These are phyloP conservation scores for Caenorhabditis sp. DNA, from an alignment of 2,888 invertebrate genomes.

Conservation along the genomic window DNA sequence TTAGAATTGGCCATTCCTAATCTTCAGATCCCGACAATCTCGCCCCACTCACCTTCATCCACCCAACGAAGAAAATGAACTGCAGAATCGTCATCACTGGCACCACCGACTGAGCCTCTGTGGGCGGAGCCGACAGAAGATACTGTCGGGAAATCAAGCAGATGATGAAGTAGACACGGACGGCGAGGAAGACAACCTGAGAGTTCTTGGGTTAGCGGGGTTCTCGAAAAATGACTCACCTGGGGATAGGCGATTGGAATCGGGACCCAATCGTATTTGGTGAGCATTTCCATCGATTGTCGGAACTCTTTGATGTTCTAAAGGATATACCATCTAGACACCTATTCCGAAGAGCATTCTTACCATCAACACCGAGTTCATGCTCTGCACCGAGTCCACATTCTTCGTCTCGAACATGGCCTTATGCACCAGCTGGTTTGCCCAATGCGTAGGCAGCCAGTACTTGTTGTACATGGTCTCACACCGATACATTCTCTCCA, in stretches of 20 bases:
- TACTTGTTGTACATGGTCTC: conserved; percentile 76
- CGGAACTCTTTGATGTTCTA: conserved; percentile 65
- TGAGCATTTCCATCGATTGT: conserved; percentile 64
- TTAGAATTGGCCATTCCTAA: no score
- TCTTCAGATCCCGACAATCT: no score
- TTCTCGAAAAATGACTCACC: no score
- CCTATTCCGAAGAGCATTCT: no score
- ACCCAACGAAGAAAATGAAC: conserved; percentile 73
- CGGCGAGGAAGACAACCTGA: conserved; percentile 73
- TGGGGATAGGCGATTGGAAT: conserved; percentile 73
- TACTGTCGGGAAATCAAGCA: conserved; percentile 70
- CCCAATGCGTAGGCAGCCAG: conserved; percentile 81
- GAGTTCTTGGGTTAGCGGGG: neutral
- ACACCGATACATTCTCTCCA: conserved; percentile 65
- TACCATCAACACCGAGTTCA: conserved; percentile 47
- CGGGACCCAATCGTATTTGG: conserved; percentile 74
- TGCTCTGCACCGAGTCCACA: conserved; percentile 47
- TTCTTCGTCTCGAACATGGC: conserved; percentile 52
- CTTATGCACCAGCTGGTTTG: conserved; percentile 49
- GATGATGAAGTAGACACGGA: conserved; percentile 71
- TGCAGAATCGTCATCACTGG: conserved; percentile 78
- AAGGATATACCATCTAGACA: neutral
- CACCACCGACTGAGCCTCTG: conserved; percentile 50
- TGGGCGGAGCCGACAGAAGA: conserved; percentile 25
- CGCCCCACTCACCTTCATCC: conserved; percentile 75